Base-by-base conservation (phyloP, 2,888 invertebrate genomes). In the Steromphala cineraria region DNA sequence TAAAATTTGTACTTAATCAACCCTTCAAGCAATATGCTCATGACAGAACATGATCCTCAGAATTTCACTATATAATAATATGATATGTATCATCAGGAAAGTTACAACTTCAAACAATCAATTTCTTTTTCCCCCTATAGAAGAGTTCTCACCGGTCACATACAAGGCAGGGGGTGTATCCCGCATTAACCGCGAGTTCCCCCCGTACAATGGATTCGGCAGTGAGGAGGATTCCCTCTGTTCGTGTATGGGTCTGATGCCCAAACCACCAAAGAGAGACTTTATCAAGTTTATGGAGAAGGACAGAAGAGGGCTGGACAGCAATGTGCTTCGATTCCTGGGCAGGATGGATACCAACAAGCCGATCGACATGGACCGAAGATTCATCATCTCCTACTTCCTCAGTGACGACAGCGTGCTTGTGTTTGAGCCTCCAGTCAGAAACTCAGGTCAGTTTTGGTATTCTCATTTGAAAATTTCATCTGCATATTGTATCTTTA, bases 161-260 rank as follows among this genome's bases (percentile, higher is more conserved):
- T 93, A 80, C 89, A 93, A 75, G 90, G 86, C 86, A 28, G 85
- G 85, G 21, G 10, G 31, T 5, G 75, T 31, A 4, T 46, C 53
- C 17, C 67, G 77, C 0, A 36, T 83, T 0, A 36, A 82, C 10
- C 82, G 85, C 1, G 84, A 90, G 91, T 87, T 96, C 67, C 98
- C 98, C 0, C 98, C 98, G 0, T 98, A 97, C 95, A 98, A 98
- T 91, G 98, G 98, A 2, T 97, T 96, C 93, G 98, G 98, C 0
- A 95, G 96, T 0, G 96, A 97, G 91, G 97, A 97, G 83, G 98
- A 98, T 92, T 98, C 98, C 0, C 96, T 97, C 10, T 96, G 96
- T 86, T 98, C 97, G 91, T 98, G 98, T 91, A 95, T 96, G 75
- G 96, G 96, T 0, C 95, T 98, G 0, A 95, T 96, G 87, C 96